A percentile compares a stretch with the other conserved stretches of the same genome.
These are phyloP conservation scores for Brachylomia viminalis DNA, from an alignment of 2,888 invertebrate genomes.

Conservation along the genomic window DNA sequence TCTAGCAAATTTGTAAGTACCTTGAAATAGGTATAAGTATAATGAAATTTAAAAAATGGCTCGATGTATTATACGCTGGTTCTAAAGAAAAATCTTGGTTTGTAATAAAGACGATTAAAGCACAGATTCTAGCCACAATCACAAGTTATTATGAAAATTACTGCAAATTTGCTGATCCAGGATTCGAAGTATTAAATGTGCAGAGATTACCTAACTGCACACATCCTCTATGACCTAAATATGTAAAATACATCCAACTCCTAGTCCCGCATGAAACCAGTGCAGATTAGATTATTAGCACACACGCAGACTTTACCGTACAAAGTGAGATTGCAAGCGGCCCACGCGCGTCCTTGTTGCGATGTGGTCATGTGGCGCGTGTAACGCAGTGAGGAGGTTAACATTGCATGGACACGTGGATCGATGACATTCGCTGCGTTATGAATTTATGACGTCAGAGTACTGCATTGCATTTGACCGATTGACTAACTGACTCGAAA, in stretches of 20 bases:
- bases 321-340: constrained; percentile 49
- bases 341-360: constrained; percentile 55
- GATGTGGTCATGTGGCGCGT: constrained; percentile 16
- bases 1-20: too few relatives aligned
- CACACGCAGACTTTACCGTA: constrained; percentile 8
- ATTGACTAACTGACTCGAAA: not conserved
- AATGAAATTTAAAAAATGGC: too few relatives aligned
- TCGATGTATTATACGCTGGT: too few relatives aligned
- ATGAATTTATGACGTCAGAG: constrained; percentile 12
- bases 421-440: not conserved
- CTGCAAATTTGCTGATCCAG: not conserved
- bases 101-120: too few relatives aligned
- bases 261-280: not conserved
- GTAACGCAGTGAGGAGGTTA: constrained; percentile 14
- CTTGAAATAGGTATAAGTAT: too few relatives aligned
- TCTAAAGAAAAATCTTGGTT: too few relatives aligned
- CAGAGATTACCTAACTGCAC: not conserved
- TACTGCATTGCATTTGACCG: not conserved
- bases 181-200: not conserved
- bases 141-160: not conserved
- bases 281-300: constrained; percentile 3
- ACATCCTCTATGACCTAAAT: constrained; percentile 5
- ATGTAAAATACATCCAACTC: not conserved
- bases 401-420: constrained; percentile 25
- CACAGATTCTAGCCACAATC: not conserved